phyloP scores from a whole-genome alignment of 1,140 invertebrate species.

The Drosophila pseudoananassae region DNA sequence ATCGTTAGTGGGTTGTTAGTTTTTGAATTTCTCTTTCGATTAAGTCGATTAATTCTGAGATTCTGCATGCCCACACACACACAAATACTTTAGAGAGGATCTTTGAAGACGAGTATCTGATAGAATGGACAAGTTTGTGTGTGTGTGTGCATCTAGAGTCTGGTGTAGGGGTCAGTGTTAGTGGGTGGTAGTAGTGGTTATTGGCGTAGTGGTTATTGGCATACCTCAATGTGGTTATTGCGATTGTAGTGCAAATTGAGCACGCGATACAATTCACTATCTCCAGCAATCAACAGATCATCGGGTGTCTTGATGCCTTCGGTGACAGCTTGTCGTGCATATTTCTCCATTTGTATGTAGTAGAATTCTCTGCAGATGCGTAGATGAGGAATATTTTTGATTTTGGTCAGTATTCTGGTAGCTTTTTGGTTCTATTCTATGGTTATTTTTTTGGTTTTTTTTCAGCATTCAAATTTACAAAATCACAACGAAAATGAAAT shows the following conservation, averaged over 20 bases:
- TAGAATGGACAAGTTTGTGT: not conserved
- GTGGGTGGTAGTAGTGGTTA: slow-evolving; percentile 23
- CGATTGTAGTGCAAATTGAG: slow-evolving; percentile 99
- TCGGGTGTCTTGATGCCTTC: slow-evolving; percentile 97
- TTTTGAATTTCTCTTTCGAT: slow-evolving; percentile 1
- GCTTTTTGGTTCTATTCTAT: slow-evolving; percentile 51
- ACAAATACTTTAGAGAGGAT: not conserved
- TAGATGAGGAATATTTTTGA: slow-evolving; percentile 81
- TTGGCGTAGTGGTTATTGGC: slow-evolving; percentile 51
- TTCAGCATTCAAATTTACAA: slow-evolving; percentile 79
- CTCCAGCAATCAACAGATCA: slow-evolving; percentile 95
- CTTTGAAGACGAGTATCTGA: not conserved
- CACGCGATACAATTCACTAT: slow-evolving; percentile 98
- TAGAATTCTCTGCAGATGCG: slow-evolving; percentile 97
- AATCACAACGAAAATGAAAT: slow-evolving; percentile 43
- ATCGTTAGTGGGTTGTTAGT: slow-evolving; percentile 28
- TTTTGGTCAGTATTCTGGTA: slow-evolving; percentile 71
- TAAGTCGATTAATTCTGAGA: not conserved
- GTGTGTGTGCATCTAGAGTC: slow-evolving; percentile 37
- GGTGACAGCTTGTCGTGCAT: slow-evolving; percentile 97
- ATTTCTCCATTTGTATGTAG: slow-evolving; percentile 99
- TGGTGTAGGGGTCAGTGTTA: slow-evolving; percentile 32
- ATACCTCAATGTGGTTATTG: slow-evolving; percentile 99
- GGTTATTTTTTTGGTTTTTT: slow-evolving; percentile 31
- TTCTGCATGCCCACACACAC: slow-evolving; percentile 22